Conservation (phyloP, 2,113 vertebrate species). For the Ochotona curzoniae region DNA sequence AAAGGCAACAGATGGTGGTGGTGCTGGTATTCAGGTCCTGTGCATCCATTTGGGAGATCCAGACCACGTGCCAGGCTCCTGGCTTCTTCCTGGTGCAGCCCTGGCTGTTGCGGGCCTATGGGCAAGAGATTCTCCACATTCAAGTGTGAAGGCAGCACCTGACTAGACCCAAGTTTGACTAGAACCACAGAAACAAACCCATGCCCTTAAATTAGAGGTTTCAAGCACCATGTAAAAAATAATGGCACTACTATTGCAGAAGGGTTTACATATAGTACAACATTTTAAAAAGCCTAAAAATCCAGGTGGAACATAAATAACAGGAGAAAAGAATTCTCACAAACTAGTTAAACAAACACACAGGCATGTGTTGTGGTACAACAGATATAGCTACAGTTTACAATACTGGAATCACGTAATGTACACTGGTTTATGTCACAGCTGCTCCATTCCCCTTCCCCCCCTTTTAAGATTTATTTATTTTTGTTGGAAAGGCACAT, state of each 20-base stretch:
- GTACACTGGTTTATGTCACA: too few species aligned
- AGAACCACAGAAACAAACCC: background rate
- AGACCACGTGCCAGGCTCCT: too few species aligned
- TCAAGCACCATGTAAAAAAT: background rate
- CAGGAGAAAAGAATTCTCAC: background rate
- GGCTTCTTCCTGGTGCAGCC: too few species aligned
- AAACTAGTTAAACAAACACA: background rate
- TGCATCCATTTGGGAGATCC: too few species aligned
- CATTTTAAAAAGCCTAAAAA: background rate
- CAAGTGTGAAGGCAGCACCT: background rate
- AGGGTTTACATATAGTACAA: background rate
- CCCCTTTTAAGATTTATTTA: too few species aligned
- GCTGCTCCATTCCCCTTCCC: too few species aligned
- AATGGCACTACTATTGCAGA: background rate
- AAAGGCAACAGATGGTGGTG: too few species aligned
- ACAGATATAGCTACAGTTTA: too few species aligned
- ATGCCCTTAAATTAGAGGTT: background rate
- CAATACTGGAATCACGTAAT: too few species aligned
- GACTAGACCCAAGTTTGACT: background rate
- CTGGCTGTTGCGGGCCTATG: too few species aligned
- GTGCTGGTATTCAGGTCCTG: too few species aligned
- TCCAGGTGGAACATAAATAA: background rate
- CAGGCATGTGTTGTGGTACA: background rate
- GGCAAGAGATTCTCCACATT: background rate
- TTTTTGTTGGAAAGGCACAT: too few species aligned